phyloP scores from a whole-genome alignment of 1,140 invertebrate genomes.

The Drosophila repletoides region DNA sequence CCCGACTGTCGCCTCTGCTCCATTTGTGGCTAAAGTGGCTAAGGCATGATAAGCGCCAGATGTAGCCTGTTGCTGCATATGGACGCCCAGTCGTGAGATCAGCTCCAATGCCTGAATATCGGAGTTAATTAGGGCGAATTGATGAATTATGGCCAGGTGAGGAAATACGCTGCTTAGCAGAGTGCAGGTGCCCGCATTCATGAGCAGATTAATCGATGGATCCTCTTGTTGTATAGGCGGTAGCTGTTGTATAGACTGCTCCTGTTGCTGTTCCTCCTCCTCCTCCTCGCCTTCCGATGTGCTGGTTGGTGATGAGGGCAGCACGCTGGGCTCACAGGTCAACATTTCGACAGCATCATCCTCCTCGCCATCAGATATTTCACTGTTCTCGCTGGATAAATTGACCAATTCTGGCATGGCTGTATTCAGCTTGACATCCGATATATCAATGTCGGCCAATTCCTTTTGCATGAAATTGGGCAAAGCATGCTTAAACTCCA shows the following conservation, averaged over 20 bases:
- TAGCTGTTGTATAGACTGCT: neutral
- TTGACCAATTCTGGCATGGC: constrained; percentile 39
- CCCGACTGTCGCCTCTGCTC: neutral
- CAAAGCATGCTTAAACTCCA: constrained; percentile 68
- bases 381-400: constrained; percentile 68
- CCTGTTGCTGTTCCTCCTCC: neutral
- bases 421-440: constrained; percentile 10
- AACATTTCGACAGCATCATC: constrained; percentile 60
- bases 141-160: constrained; percentile 73
- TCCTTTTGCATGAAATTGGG: constrained; percentile 80
- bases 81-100: constrained; percentile 75
- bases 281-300: constrained; percentile 27
- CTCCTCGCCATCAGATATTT: constrained; percentile 60
- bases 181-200: constrained; percentile 66
- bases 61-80: constrained; percentile 73
- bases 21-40: constrained; percentile 47
- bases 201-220: constrained; percentile 21
- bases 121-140: constrained; percentile 74
- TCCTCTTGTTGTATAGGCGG: neutral
- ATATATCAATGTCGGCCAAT: constrained; percentile 28
- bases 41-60: constrained; percentile 59
- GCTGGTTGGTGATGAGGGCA: constrained; percentile 45
- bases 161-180: constrained; percentile 69
- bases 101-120: constrained; percentile 71
- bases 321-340: constrained; percentile 57